A percentile compares a stretch with the other conserved stretches of the same genome.
These are phyloP conservation scores for Gallinago jamesoni DNA, from an alignment of 2,113 vertebrate genomes.

Conservation along the genomic window DNA sequence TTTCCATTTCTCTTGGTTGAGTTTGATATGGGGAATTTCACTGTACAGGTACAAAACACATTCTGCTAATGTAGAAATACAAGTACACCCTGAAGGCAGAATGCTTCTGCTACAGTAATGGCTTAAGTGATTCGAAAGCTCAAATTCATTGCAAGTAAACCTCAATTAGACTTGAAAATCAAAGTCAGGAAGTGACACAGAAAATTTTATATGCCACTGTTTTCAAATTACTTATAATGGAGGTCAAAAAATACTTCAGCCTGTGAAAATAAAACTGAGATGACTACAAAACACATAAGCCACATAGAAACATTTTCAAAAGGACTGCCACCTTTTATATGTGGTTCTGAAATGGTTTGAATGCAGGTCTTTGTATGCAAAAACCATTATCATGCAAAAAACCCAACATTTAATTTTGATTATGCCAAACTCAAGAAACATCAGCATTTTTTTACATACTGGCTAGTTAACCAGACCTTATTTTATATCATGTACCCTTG, in stretches of 20 bases:
- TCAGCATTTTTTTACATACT: not conserved
- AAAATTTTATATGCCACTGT: not conserved
- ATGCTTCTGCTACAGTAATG: constrained; percentile 7
- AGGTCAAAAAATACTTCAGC: constrained; percentile 17
- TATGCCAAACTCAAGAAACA: not conserved
- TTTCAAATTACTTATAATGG: constrained; percentile 46
- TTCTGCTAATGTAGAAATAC: constrained; percentile 19
- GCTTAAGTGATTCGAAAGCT: constrained; percentile 29
- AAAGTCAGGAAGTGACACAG: constrained; percentile 28
- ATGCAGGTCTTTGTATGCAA: not conserved
- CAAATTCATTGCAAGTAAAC: constrained; percentile 40
- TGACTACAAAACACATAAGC: not conserved
- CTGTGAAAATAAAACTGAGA: constrained; percentile 7
- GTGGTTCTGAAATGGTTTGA: not conserved
- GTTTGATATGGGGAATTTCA: not conserved
- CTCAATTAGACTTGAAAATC: constrained; percentile 42
- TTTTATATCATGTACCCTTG: not conserved
- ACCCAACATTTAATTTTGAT: not conserved
- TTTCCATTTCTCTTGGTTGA: not conserved
- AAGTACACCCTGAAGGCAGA: constrained; percentile 41
- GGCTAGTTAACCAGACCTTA: not conserved
- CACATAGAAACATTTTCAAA: not conserved
- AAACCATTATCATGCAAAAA: not conserved
- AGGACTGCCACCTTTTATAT: not conserved
- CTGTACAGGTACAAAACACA: not conserved